Conservation (phyloP, 1,140 invertebrate genomes). For the Pseudomyrmex dendroicus region DNA sequence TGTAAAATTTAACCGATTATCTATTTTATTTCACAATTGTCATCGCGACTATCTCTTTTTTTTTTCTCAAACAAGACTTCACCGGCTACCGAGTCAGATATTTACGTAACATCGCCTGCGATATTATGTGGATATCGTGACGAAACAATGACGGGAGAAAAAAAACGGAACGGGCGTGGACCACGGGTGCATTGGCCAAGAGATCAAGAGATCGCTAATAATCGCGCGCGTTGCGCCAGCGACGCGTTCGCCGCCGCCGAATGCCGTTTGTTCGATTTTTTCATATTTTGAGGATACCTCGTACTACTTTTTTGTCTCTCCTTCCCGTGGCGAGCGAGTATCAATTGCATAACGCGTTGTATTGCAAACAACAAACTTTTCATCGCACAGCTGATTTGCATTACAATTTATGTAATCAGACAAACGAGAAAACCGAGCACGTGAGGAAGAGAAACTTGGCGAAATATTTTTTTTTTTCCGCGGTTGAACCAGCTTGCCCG, state of each 20-base stretch:
- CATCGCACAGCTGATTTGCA: no score
- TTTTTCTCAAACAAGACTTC: background rate
- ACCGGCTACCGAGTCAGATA: background rate
- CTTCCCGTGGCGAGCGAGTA: background rate
- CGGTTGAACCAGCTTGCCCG: background rate
- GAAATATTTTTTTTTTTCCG: no score
- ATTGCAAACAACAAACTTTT: no score
- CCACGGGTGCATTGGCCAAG: conserved; percentile 42
- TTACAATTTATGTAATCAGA: no score
- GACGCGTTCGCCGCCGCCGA: background rate
- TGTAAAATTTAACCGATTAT: no score
- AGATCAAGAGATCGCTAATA: conserved; percentile 55
- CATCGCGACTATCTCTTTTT: background rate
- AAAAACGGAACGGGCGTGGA: conserved; percentile 15
- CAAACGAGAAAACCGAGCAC: no score
- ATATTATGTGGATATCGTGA: conserved; percentile 3
- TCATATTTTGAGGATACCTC: background rate
- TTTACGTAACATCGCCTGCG: conserved; percentile 41
- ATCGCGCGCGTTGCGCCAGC: conserved; percentile 55
- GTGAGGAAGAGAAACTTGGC: no score
- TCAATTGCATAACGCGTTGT: background rate
- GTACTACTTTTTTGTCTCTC: conserved; percentile 22
- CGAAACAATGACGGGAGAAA: conserved; percentile 36
- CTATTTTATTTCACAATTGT: no score
- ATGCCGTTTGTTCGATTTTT: conserved; percentile 12